phyloP scores from a whole-genome alignment of 2,113 vertebrate genomes.

The Picathartes gymnocephalus region DNA sequence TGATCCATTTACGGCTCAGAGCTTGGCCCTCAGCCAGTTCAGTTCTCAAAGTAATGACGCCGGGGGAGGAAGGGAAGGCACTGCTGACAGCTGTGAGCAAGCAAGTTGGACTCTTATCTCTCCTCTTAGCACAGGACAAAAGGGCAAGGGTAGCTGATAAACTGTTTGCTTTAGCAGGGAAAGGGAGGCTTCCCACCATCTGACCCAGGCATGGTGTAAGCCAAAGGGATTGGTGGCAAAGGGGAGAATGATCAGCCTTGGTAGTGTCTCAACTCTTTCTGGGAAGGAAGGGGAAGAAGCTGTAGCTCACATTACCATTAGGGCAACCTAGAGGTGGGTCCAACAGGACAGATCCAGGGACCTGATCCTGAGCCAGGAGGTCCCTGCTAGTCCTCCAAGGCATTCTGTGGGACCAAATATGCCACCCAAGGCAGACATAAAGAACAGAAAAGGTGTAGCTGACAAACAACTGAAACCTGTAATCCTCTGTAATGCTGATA shows the following conservation, averaged over 20 bases:
- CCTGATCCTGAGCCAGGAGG: not conserved
- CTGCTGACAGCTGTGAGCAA: not conserved
- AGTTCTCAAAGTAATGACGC: not conserved
- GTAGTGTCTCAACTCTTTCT: not conserved
- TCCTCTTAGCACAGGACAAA: slow-evolving; percentile 8
- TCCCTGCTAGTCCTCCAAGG: not conserved
- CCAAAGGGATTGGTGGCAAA: not conserved
- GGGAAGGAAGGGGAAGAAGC: not conserved
- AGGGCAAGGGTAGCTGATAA: not conserved
- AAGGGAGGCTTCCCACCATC: not conserved
- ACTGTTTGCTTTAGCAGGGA: slow-evolving; percentile 12
- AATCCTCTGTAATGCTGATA: not conserved
- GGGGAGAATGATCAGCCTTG: not conserved
- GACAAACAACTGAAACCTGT: not conserved
- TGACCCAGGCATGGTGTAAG: not conserved
- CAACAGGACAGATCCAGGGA: not conserved
- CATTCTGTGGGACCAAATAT: not conserved
- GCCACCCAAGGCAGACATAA: not conserved
- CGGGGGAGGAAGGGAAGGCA: not conserved
- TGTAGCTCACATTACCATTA: not conserved
- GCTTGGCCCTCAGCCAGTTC: not conserved
- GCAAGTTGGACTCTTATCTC: slow-evolving; percentile 17
- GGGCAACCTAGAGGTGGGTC: not conserved
- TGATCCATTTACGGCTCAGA: not conserved
- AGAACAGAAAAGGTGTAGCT: not conserved